phyloP scores from a whole-genome alignment of 2,113 vertebrate genomes.

The Ifrita kowaldi region DNA sequence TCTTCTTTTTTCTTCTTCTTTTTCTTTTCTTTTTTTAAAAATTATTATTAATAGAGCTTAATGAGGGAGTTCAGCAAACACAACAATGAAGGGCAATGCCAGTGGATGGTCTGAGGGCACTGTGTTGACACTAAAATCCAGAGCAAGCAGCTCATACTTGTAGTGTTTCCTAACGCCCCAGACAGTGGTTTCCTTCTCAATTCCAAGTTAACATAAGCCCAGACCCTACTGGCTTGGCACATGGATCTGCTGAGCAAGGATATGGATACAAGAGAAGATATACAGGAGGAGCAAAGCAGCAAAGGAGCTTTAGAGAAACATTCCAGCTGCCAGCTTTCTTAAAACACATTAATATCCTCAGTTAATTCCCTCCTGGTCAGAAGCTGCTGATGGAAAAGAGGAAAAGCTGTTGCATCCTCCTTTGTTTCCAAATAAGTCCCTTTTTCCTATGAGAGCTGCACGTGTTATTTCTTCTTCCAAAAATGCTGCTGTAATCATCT shows the following conservation, averaged over 20 bases:
- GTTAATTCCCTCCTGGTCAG: neutral
- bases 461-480: neutral
- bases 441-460: neutral
- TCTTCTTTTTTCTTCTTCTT: neutral
- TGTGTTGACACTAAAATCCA: neutral
- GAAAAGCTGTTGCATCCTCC: neutral
- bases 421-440: neutral
- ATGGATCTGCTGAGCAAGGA: neutral
- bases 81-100: neutral
- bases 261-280: neutral
- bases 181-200: neutral
- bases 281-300: neutral
- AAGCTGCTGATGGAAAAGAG: neutral
- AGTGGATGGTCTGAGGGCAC: neutral
- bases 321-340: neutral
- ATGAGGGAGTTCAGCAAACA: neutral
- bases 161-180: neutral
- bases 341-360: neutral
- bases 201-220: neutral
- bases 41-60: neutral
- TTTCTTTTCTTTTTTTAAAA: neutral
- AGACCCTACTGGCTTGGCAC: neutral
- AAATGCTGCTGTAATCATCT: neutral
- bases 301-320: neutral
- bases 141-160: neutral